A percentile compares a stretch with the other conserved stretches of the same genome.
Conservation (phyloP, 2,113 vertebrate species). For the Corvus hawaiiensis region DNA sequence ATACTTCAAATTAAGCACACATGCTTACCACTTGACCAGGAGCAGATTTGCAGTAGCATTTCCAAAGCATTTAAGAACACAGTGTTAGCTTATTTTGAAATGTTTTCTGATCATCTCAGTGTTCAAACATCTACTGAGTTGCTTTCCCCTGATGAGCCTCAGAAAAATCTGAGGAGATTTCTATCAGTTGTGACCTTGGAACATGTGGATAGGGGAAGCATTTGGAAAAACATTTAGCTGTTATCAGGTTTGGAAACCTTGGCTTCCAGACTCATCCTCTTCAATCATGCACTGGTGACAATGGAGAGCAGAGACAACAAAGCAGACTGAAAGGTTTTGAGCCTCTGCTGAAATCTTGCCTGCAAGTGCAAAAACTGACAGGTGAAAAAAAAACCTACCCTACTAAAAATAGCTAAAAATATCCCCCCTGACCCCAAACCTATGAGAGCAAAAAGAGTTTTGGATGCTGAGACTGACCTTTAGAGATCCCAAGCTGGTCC, state of each 20-base stretch:
- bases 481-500: neutral
- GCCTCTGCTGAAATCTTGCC: neutral
- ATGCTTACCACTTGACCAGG: neutral
- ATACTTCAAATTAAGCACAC: neutral
- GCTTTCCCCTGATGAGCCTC: neutral
- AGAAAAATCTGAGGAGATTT: neutral
- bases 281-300: neutral
- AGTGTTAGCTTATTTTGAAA: neutral
- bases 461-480: neutral
- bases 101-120: neutral
- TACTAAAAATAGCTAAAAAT: neutral
- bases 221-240: neutral
- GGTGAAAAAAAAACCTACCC: no score
- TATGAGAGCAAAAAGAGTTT: neutral
- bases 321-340: neutral
- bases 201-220: accelerated
- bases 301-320: neutral
- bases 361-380: neutral
- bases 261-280: neutral
- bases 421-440: neutral
- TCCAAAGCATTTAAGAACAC: neutral
- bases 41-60: neutral
- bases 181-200: neutral
- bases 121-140: neutral
- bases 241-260: neutral